phyloP scores from a whole-genome alignment of 2,888 invertebrate genomes.

The Homarus gammarus region DNA sequence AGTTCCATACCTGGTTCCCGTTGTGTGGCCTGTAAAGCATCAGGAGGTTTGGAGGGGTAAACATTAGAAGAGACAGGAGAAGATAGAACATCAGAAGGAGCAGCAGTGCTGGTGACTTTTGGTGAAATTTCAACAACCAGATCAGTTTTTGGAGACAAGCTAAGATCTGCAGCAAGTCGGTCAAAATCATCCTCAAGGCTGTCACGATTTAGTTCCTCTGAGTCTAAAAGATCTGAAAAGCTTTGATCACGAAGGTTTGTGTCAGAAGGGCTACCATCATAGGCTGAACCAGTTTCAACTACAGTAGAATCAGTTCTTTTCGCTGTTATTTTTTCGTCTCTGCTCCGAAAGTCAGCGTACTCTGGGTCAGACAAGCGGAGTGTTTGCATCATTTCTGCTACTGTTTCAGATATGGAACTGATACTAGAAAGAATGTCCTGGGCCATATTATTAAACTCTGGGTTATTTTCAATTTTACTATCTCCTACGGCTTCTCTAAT shows the following conservation, averaged over 20 bases:
- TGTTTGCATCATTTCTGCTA: conserved; percentile 55
- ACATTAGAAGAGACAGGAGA: conserved; percentile 65
- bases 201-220: conserved; percentile 74
- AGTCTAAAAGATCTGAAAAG: conserved; percentile 73
- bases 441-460: conserved; percentile 35
- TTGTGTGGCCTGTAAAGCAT: conserved; percentile 67
- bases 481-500: conserved; percentile 63
- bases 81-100: conserved; percentile 49
- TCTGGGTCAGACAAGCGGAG: conserved; percentile 45
- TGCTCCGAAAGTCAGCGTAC: conserved; percentile 37
- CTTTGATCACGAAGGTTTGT: conserved; percentile 58
- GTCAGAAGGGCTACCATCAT: conserved; percentile 70
- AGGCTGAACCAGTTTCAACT: conserved; percentile 55
- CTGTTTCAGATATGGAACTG: conserved; percentile 54
- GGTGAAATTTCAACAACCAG: conserved; percentile 22
- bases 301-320: conserved; percentile 58
- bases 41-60: conserved; percentile 68
- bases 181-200: conserved; percentile 75
- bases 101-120: conserved; percentile 27
- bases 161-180: conserved; percentile 68
- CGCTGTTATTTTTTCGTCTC: conserved; percentile 37
- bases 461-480: conserved; percentile 23
- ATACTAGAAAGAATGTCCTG: conserved; percentile 64
- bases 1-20: conserved; percentile 75
- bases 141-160: conserved; percentile 48